Conservation (phyloP, 2,888 invertebrate species). For the Limenitis camilla region DNA sequence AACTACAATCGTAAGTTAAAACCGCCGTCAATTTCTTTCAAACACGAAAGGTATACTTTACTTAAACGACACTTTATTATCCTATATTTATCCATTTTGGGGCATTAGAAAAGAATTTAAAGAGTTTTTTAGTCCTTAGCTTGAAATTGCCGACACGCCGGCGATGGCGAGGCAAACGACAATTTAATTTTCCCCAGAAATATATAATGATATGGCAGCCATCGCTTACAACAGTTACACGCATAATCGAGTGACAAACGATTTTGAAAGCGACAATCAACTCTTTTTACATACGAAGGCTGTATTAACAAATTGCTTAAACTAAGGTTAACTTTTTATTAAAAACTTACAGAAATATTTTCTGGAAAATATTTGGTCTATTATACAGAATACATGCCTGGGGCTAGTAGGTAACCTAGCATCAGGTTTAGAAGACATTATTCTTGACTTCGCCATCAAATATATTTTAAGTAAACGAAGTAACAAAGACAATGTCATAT, state of each 20-base stretch:
- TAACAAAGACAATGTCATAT: no score
- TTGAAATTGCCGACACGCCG: conserved; percentile 54
- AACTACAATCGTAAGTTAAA: conserved; percentile 13
- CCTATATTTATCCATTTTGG: conserved; percentile 61
- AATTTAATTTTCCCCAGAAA: conserved; percentile 61
- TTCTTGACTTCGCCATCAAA: no score
- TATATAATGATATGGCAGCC: conserved; percentile 60
- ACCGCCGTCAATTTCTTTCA: conserved; percentile 16
- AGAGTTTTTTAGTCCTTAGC: conserved; percentile 11
- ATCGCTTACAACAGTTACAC: conserved; percentile 57
- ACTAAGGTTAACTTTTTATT: conserved; percentile 12
- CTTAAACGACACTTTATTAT: conserved; percentile 73
- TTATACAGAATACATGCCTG: no score
- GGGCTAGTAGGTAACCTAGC: no score
- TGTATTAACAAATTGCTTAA: conserved; percentile 16
- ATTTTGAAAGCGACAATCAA: conserved; percentile 57
- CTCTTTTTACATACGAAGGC: conserved; percentile 20
- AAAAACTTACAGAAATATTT: not conserved
- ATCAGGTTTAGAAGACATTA: no score
- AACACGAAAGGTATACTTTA: conserved; percentile 55
- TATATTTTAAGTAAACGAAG: no score
- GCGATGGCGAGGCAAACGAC: conserved; percentile 55
- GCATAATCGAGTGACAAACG: conserved; percentile 70
- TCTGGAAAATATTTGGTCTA: not conserved
- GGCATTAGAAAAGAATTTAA: conserved; percentile 58